These are phyloP conservation scores for Lasioglossum pauxillum DNA, from an alignment of 2,888 invertebrate genomes.

Conservation along the genomic window DNA sequence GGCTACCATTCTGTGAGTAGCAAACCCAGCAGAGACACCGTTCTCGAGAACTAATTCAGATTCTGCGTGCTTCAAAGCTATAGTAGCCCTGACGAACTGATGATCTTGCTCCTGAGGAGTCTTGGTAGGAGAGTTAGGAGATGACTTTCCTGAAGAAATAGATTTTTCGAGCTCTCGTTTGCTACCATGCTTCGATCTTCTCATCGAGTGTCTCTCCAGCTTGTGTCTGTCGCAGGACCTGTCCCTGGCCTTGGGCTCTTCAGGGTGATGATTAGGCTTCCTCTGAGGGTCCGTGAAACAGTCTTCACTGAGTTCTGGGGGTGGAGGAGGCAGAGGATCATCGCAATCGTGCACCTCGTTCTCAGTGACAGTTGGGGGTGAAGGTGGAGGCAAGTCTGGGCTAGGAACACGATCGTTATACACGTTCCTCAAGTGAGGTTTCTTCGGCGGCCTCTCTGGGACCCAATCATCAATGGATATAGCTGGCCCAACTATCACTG, in stretches of 20 bases:
- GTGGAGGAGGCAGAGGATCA: constrained; percentile 89
- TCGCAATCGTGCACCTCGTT: constrained; percentile 87
- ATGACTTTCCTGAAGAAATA: constrained; percentile 63
- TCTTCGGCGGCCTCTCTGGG: constrained; percentile 92
- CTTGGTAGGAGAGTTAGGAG: constrained; percentile 70
- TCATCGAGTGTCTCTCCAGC: constrained; percentile 77
- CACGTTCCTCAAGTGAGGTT: constrained; percentile 87
- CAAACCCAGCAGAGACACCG: constrained; percentile 74
- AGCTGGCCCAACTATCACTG: constrained; percentile 87
- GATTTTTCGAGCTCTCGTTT: constrained; percentile 73
- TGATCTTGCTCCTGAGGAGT: constrained; percentile 69
- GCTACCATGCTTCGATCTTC: constrained; percentile 75
- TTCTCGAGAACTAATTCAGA: constrained; percentile 74
- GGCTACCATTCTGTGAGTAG: constrained; percentile 78
- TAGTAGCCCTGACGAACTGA: constrained; percentile 64
- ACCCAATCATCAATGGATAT: constrained; percentile 89
- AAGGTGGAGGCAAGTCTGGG: constrained; percentile 88
- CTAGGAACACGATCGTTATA: constrained; percentile 86
- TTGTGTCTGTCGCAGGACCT: constrained; percentile 74
- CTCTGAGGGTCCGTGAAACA: constrained; percentile 74
- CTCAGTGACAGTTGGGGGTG: constrained; percentile 87
- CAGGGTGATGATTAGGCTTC: constrained; percentile 62
- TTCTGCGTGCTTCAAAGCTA: constrained; percentile 67
- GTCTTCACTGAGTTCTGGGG: constrained; percentile 85
- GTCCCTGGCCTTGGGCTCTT: constrained; percentile 68